Percentiles rank a stretch among this genome's conserved stretches.
phyloP scores from a whole-genome alignment of 2,113 vertebrate genomes.

The Pterocles gutturalis region DNA sequence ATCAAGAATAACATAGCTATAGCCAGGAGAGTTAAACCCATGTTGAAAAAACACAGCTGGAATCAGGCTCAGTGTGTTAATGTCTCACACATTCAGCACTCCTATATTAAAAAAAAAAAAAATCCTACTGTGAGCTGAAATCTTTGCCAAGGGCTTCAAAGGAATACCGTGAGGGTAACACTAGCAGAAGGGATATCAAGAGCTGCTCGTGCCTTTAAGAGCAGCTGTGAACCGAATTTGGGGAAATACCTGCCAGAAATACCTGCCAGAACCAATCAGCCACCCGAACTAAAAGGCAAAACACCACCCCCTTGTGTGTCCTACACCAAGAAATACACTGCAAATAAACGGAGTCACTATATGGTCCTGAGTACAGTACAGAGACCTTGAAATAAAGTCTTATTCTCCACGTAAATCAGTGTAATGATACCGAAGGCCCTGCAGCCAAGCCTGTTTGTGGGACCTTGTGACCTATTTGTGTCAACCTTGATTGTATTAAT shows the following conservation, averaged over 20 bases:
- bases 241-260: background rate
- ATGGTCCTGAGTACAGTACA: background rate
- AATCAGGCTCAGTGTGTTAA: background rate
- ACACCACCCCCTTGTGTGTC: background rate
- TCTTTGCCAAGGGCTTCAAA: background rate
- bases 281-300: background rate
- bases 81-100: background rate
- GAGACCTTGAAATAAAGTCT: background rate
- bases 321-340: background rate
- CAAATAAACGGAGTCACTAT: background rate
- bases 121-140: background rate
- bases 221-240: background rate
- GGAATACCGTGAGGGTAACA: background rate
- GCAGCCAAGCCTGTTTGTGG: background rate
- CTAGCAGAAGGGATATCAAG: background rate
- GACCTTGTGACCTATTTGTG: too few relatives aligned
- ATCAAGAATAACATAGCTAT: background rate
- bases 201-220: rapidly evolving
- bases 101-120: background rate
- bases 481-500: background rate
- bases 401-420: background rate
- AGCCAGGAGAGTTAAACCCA: background rate
- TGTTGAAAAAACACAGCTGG: background rate
- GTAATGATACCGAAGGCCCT: background rate
- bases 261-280: background rate